These are phyloP conservation scores for Simalia tracyae DNA, from an alignment of 2,797 vertebrate species.

Conservation along the genomic window DNA sequence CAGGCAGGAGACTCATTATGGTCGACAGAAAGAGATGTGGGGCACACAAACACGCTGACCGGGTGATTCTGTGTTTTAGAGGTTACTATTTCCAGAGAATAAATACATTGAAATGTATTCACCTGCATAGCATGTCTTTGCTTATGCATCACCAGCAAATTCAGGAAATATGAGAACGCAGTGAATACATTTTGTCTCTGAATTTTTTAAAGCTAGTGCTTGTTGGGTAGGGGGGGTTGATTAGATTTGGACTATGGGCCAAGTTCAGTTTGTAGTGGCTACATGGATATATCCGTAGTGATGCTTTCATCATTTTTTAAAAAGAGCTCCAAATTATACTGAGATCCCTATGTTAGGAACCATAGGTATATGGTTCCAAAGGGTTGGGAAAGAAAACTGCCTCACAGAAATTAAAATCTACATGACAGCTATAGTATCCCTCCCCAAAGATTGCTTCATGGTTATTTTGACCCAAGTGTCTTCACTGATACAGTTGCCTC, in stretches of 20 bases:
- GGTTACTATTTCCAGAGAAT: not conserved
- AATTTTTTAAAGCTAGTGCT: not conserved
- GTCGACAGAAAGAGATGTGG: not conserved
- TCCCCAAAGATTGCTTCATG: slow-evolving; percentile 46
- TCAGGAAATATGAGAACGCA: not conserved
- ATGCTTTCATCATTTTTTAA: not conserved
- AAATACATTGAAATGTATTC: not conserved
- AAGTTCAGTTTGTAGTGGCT: too few relatives aligned
- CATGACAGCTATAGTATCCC: slow-evolving; percentile 19
- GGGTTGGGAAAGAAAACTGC: slow-evolving; percentile 12
- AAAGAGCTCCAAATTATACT: not conserved
- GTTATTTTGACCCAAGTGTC: slow-evolving; percentile 40
- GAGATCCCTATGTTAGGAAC: not conserved
- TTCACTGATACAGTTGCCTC: slow-evolving; percentile 57
- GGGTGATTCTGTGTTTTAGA: not conserved
- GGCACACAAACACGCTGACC: not conserved
- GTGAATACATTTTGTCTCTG: not conserved
- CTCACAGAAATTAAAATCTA: slow-evolving; percentile 29
- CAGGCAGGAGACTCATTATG: not conserved
- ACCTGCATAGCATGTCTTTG: not conserved
- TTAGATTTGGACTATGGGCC: not conserved
- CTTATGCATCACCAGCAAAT: not conserved
- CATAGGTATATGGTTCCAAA: not conserved
- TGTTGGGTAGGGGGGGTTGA: not conserved
- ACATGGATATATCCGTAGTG: not conserved